phyloP scores from a whole-genome alignment of 2,888 invertebrate species.

The Cheilosia scutellata region DNA sequence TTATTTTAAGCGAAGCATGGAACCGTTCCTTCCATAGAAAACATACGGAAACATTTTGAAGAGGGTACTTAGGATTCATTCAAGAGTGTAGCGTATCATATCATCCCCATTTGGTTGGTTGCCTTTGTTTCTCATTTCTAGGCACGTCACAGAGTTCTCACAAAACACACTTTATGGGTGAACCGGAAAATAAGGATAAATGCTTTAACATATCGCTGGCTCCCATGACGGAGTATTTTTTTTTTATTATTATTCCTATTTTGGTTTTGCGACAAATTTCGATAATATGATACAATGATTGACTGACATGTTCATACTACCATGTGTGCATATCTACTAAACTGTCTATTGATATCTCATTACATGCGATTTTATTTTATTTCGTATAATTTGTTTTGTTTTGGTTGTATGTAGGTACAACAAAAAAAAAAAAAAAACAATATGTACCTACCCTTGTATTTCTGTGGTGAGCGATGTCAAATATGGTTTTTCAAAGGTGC shows the following conservation, averaged over 20 bases:
- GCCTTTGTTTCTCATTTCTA: constrained; percentile 52
- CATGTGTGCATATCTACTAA: background rate
- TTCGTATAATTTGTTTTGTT: background rate
- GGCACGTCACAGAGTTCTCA: constrained; percentile 57
- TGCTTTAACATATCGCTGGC: constrained; percentile 44
- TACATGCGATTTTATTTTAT: background rate
- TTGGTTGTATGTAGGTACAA: background rate
- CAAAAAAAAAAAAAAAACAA: no score
- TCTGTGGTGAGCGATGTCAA: constrained; percentile 41
- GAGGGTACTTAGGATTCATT: constrained; percentile 67
- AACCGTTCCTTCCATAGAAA: constrained; percentile 37
- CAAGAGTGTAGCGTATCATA: constrained; percentile 61
- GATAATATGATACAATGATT: constrained; percentile 24
- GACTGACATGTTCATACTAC: constrained; percentile 26
- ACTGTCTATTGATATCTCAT: constrained; percentile 24
- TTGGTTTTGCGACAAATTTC: constrained; percentile 36
- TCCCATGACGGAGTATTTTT: constrained; percentile 51
- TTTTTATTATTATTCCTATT: background rate
- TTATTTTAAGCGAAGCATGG: constrained; percentile 58
- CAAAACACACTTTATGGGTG: constrained; percentile 43
- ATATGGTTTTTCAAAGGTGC: constrained; percentile 48
- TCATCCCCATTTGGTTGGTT: constrained; percentile 58
- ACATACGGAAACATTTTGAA: constrained; percentile 71
- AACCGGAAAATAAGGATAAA: constrained; percentile 68
- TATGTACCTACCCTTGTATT: constrained; percentile 7